phyloP scores from a whole-genome alignment of 2,797 vertebrate species.

The Melanotaenia trifasciata region DNA sequence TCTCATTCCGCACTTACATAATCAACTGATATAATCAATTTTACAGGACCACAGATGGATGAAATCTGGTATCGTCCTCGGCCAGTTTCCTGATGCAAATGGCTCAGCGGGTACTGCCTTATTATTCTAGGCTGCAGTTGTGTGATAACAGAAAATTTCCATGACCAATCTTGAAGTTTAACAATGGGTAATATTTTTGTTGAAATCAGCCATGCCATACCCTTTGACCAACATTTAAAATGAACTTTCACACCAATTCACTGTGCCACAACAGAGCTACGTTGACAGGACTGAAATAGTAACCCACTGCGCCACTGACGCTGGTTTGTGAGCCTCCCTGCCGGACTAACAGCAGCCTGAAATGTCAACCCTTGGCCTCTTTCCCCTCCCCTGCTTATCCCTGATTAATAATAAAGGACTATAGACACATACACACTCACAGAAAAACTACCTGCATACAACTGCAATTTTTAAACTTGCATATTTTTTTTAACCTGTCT shows the following conservation, averaged over 20 bases:
- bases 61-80: constrained; percentile 40
- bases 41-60: constrained; percentile 54
- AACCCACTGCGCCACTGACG: constrained; percentile 58
- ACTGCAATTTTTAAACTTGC: constrained; percentile 18
- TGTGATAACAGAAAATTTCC: constrained; percentile 4
- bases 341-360: constrained; percentile 56
- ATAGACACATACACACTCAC: constrained; percentile 28
- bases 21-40: constrained; percentile 62
- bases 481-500: constrained; percentile 21
- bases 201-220: constrained; percentile 6
- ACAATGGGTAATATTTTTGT: constrained; percentile 1
- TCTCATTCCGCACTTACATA: constrained; percentile 37
- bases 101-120: constrained; percentile 26
- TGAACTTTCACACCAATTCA: constrained; percentile 26
- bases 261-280: constrained; percentile 53
- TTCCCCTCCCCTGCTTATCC: constrained; percentile 46
- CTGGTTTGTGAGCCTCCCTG: constrained; percentile 38
- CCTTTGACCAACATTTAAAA: constrained; percentile 21
- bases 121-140: constrained; percentile 4
- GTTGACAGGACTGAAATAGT: constrained; percentile 52
- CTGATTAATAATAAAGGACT: constrained; percentile 67
- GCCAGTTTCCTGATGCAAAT: constrained; percentile 48
- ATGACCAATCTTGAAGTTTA: constrained; percentile 13
- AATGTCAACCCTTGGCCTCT: constrained; percentile 67
- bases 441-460: constrained; percentile 18